Percentiles rank a stretch among this genome's conserved stretches.
These are phyloP conservation scores for Melanostigma gelatinosum DNA, from an alignment of 2,113 vertebrate species.

Conservation along the genomic window DNA sequence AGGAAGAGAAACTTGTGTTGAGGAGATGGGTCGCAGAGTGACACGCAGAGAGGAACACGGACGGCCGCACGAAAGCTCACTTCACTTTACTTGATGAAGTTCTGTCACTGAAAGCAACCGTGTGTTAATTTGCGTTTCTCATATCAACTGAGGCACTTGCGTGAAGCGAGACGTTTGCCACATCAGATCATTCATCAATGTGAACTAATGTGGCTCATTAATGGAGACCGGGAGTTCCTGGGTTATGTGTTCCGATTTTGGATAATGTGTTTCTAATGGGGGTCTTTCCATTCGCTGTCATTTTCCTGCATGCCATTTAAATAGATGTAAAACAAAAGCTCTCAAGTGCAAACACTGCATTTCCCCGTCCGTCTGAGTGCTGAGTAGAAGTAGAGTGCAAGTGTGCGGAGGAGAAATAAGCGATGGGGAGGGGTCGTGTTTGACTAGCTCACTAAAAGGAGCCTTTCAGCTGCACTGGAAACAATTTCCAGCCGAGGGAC, in stretches of 20 bases:
- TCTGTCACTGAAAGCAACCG: neutral
- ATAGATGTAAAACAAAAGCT: constrained; percentile 38
- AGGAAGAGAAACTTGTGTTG: constrained; percentile 46
- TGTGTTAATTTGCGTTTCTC: constrained; percentile 1
- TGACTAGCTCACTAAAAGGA: constrained; percentile 78
- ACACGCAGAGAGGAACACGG: neutral
- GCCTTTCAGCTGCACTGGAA: constrained; percentile 80
- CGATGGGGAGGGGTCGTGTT: constrained; percentile 46
- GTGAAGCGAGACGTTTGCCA: too few relatives aligned
- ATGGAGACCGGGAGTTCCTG: constrained; percentile 5
- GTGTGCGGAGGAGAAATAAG: constrained; percentile 20
- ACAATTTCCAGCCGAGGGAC: constrained; percentile 80
- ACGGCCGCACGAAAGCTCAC: neutral
- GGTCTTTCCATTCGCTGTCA: constrained; percentile 19
- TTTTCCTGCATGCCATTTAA: constrained; percentile 22
- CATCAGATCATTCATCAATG: neutral
- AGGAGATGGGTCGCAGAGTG: neutral
- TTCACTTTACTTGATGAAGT: neutral
- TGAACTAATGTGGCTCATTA: constrained; percentile 27
- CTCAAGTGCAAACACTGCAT: neutral
- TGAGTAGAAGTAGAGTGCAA: constrained; percentile 22
- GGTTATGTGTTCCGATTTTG: neutral
- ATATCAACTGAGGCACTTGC: neutral
- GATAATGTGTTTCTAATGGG: neutral
- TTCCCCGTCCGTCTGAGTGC: constrained; percentile 16